Base-by-base conservation (phyloP, 2,113 vertebrate genomes). In the Cathartes aura region DNA sequence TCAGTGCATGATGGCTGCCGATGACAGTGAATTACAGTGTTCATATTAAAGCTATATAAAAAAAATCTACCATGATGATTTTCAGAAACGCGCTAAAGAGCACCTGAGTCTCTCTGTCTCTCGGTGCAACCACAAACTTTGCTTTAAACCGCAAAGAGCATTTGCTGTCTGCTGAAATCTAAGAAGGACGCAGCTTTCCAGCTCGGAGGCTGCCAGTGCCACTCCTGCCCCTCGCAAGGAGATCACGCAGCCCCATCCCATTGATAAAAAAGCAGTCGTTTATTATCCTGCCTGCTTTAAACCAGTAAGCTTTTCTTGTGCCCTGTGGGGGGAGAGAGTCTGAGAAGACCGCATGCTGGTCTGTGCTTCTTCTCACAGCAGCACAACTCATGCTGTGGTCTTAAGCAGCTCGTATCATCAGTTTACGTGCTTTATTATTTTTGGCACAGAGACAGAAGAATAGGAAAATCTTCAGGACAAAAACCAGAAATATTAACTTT, bases 301-400 rank as follows among this genome's bases (percentile, higher is more conserved):
- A 68, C 20, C 11, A 52, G 21, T 32, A 56, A 72, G 60, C n/a
- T 90, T 82, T 95, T 74, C 40, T 79, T 36, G 24, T 2, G 8
- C 18, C 11, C 38, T 50, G 3, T 32, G 38, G 11, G 17, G 43
- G 47, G 11, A 79, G 5, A 87, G 60, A 90, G 52, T 45, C 19
- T 40, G 30, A 89, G 70, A 36, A 73, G 64, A 79, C 12, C 6
- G 1, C 47, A n/a, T 55, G 53, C 26, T 1, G 1, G 13, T 93
- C 81, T 82, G 53, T 63, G 34, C 62, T 94, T 23, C 78, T 90
- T 85, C 42, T 93, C 79, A 85, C 55, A 90, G 79, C 68, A 90
- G 68, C n/a, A 11, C 50, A 79, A 78, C 40, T 73, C 71, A 38
- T 48, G 6, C 38, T 75, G 19, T 45, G 68, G 21, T 40, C 66